Conservation (phyloP, 2,888 invertebrate species). For the Acanthosepion lycidas region DNA sequence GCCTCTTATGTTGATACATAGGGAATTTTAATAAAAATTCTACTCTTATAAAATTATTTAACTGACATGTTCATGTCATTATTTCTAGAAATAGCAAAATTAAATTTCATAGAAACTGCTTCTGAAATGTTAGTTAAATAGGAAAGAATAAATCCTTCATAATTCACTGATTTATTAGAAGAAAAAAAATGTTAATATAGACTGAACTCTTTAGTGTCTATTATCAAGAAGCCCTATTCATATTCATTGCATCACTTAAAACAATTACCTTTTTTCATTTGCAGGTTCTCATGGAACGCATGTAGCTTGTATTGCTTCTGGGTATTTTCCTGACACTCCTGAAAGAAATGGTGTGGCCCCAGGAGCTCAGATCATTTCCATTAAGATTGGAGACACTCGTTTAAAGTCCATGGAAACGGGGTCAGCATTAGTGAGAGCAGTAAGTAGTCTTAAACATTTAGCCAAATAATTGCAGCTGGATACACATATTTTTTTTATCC, state of each 20-base stretch:
- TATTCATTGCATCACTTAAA: too few relatives aligned
- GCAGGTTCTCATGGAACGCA: slow-evolving; percentile 97
- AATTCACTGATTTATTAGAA: neutral
- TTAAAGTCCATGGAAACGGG: slow-evolving; percentile 98
- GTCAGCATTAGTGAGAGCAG: slow-evolving; percentile 91
- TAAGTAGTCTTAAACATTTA: slow-evolving; percentile 76
- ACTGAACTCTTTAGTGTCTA: neutral
- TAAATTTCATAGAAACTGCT: too few relatives aligned
- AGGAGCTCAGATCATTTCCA: slow-evolving; percentile 93
- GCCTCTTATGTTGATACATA: too few relatives aligned
- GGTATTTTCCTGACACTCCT: slow-evolving; percentile 88
- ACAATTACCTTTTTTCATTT: neutral
- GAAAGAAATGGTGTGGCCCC: slow-evolving; percentile 96
- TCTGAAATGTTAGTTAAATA: too few relatives aligned
- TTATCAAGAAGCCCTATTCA: too few relatives aligned
- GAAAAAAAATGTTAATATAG: neutral
- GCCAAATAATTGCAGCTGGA: neutral
- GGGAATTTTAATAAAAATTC: too few relatives aligned
- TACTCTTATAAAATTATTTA: too few relatives aligned
- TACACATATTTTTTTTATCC: neutral
- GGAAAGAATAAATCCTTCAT: too few relatives aligned
- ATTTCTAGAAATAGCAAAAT: too few relatives aligned
- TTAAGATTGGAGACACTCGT: slow-evolving; percentile 93
- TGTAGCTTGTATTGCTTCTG: slow-evolving; percentile 96
- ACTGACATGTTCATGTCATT: too few relatives aligned